phyloP scores from a whole-genome alignment of 2,888 invertebrate genomes.

The Macrophya alboannulata region DNA sequence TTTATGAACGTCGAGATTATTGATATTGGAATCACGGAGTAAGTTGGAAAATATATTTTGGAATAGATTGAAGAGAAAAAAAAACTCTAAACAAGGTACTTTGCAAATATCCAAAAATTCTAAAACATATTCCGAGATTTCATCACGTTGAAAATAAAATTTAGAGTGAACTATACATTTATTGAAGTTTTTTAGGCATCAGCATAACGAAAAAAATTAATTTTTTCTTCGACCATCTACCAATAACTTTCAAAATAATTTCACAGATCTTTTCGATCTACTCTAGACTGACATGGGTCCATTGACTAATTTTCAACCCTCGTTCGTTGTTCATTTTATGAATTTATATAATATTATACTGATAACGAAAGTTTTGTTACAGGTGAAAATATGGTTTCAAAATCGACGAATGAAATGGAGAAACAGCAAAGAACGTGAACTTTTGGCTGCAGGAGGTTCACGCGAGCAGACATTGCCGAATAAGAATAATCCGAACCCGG shows the following conservation, averaged over 20 bases:
- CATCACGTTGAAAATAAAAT: too few relatives aligned
- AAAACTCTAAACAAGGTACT: not conserved
- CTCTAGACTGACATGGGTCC: not conserved
- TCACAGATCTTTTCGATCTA: not conserved
- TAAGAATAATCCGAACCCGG: constrained; percentile 98
- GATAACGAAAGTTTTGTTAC: constrained; percentile 68
- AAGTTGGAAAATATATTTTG: not conserved
- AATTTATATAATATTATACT: not conserved
- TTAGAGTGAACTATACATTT: too few relatives aligned
- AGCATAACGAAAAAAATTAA: not conserved
- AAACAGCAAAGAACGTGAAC: constrained; percentile 97
- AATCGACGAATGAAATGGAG: constrained; percentile 99
- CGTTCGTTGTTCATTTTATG: not conserved
- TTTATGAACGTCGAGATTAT: not conserved
- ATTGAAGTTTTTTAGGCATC: too few relatives aligned
- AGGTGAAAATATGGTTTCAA: constrained; percentile 97
- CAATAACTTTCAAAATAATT: not conserved
- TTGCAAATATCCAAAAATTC: too few relatives aligned
- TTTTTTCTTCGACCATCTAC: not conserved
- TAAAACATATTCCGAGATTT: too few relatives aligned
- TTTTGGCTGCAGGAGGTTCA: constrained; percentile 95
- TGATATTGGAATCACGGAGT: not conserved
- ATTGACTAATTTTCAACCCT: not conserved
- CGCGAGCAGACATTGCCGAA: constrained; percentile 97
- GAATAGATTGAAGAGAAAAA: not conserved